A percentile compares a stretch with the other conserved stretches of the same genome.
phyloP scores from a whole-genome alignment of 2,797 vertebrate species.

The Muscicapa striata region DNA sequence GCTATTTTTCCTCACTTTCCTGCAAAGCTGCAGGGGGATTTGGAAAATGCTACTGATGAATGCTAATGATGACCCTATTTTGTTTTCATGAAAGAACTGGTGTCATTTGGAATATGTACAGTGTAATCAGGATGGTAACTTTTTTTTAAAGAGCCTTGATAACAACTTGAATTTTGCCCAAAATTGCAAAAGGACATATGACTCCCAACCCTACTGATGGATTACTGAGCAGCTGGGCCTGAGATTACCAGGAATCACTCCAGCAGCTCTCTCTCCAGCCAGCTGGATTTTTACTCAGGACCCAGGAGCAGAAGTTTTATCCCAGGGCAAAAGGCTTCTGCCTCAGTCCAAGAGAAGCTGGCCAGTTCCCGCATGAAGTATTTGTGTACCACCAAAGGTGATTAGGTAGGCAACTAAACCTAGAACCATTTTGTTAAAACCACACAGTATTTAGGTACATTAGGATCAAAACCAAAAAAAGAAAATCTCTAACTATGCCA shows the following conservation, averaged over 20 bases:
- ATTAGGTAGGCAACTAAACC: background rate
- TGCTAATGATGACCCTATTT: background rate
- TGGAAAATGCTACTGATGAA: background rate
- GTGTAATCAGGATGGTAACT: constrained; percentile 5
- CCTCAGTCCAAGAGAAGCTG: background rate
- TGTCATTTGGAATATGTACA: background rate
- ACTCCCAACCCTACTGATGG: background rate
- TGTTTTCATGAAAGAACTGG: background rate
- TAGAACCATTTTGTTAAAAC: background rate
- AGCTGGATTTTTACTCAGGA: constrained; percentile 14
- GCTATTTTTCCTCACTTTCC: background rate
- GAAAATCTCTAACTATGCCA: background rate
- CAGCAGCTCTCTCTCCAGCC: constrained; percentile 10
- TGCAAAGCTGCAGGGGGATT: background rate
- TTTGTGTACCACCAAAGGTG: background rate
- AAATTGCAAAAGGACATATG: background rate
- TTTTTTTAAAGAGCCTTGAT: background rate
- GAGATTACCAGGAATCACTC: constrained; percentile 29
- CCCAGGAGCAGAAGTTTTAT: background rate
- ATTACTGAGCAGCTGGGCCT: constrained; percentile 42
- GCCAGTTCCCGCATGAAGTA: background rate
- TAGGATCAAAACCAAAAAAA: background rate
- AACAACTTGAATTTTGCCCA: constrained; percentile 35
- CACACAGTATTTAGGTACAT: background rate
- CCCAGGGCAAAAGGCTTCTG: background rate